Base-by-base conservation (phyloP, 2,888 invertebrate genomes). In the Trachelus tabidus region DNA sequence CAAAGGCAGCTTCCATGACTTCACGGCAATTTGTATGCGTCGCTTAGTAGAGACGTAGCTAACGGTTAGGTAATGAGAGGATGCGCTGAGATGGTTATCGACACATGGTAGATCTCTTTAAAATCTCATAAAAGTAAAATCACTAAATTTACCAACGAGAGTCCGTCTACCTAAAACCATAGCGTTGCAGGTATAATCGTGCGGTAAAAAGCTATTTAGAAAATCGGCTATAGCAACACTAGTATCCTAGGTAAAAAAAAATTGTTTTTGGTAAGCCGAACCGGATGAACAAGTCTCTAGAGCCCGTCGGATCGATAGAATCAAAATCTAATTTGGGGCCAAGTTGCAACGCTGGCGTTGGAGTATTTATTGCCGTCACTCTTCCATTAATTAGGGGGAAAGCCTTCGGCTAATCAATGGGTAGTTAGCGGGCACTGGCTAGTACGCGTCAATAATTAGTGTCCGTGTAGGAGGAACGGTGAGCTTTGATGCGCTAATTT, bases 351-450 rank as follows among this genome's bases (percentile, higher is more conserved):
- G 33, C 15, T 71, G 71, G 31, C 71, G 30, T 34, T 12, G 12
- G 33, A 30, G 31, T 34, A 34, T 71, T 71, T 34, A 34, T 71
- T 34, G 71, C 31, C 73, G 87, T 56, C 56, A 87, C 85, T 87
- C 86, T 89, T 87, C 87, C 89, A 89, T 89, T 90, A 89, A 91
- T 90, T 90, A 90, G 76, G 85, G 83, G 83, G 85, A 82, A 85
- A 86, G 85, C 87, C 87, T 84, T 83, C 82, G 84, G 88, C 89
- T 89, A 90, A 90, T 90, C 90, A 89, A 88, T 90, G 89, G 89
- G 84, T 88, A 88, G 89, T 90, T 90, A 90, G 89, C 87, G 89
- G 88, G 87, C 87, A 86, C 87, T 89, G 87, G 87, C 87, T 85
- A 85, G 87, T 83, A 85, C 86, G 84, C 89, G 85, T 88, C 89